Base-by-base conservation (phyloP, 2,888 invertebrate species). In the Melieria picta region DNA sequence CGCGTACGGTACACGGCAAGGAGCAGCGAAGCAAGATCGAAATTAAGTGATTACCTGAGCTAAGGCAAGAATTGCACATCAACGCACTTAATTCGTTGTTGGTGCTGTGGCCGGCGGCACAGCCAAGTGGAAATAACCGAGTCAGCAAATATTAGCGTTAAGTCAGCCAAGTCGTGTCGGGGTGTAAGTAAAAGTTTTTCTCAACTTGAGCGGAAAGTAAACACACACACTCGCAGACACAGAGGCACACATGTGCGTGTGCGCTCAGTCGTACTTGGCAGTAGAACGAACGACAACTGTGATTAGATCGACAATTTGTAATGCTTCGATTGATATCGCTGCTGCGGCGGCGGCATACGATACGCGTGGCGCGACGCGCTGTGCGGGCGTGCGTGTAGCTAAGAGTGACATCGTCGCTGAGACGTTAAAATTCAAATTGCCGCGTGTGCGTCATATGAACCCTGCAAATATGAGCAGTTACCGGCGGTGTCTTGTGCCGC, bases 281-380 rank as follows among this genome's bases (percentile, higher is more conserved):
- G 57, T 58, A 43, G 58, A 30, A 13, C 42, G 11, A 45, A 4
- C 60, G 46, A 45, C 11, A 55, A 68, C 72, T 78, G 66, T 79
- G 79, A 83, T 83, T 82, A 82, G 79, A 81, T 82, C 77, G 77
- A 77, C 77, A 80, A 83, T 81, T 81, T 80, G 80, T 79, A 78
- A 82, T 79, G 83, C 76, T 81, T 83, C 83, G 83, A 81, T 83
- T 79, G 77, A 73, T 80, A 79, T 80, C 79, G 78, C 63, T 69
- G 10, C 30, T 30, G 57, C 56, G 43, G 58, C 7, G 60, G 64
- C 48, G 46, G 52, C 65, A 67, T 62, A 58, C n/a, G 16, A 56
- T 16, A 72, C 48, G 45, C 65, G 72, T 75, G 75, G 76, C 72
- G 69, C 74, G 48, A 47, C 64, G 43, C 48, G 46, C 60, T 62